Evolutionary conservation across 2,888 invertebrate genomes (phyloP), one percentile per base, ranked within the genome.

Genomic region (Nemapogon koenigi): DNA sequence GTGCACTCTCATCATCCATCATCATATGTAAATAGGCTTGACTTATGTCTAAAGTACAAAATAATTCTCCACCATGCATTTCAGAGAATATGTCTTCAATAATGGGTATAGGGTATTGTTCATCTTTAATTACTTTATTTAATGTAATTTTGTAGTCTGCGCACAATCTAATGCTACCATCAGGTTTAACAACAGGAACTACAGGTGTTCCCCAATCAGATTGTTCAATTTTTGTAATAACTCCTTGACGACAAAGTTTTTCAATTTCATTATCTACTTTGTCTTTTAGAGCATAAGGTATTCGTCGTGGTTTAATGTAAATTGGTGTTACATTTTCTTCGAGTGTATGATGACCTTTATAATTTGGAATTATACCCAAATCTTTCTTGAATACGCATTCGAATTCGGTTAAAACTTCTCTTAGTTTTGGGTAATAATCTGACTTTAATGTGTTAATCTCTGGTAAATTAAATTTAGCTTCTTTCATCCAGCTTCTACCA

Each of bases 141-240:
- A 44, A 7, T n/a, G 44, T 44, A 11, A 39, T 35, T 29, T 41
- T 33, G 26, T 44, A 44, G 19, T 44, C 42, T 2, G 41, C 43
- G 39, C 43, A 41, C n/a, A 43, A 26, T 1, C 43, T 27, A 14
- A 43, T 2, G 30, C 37, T 40, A 2, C 43, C 42, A 42, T 37
- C 37, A 37, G 37, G 39, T 35, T 44, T 42, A 1, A 45, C 19
- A 7, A 43, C 40, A 11, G 42, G 42, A 13, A 45, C 42, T 1
- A 45, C 15, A 4, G 44, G 44, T 28, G 41, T 43, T 2, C 43
- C 45, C 43, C 41, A 45, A 10, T 45, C 27, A 13, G 41, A 45
- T 7, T 45, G 40, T 29, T 33, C 17, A 18, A 42, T 27, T 36
- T 41, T 41, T 22, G 40, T 35, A 22, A 40, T 7, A 7, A 41